These are phyloP conservation scores for Melanogrammus aeglefinus DNA, from an alignment of 2,797 vertebrate genomes.

Conservation along the genomic window DNA sequence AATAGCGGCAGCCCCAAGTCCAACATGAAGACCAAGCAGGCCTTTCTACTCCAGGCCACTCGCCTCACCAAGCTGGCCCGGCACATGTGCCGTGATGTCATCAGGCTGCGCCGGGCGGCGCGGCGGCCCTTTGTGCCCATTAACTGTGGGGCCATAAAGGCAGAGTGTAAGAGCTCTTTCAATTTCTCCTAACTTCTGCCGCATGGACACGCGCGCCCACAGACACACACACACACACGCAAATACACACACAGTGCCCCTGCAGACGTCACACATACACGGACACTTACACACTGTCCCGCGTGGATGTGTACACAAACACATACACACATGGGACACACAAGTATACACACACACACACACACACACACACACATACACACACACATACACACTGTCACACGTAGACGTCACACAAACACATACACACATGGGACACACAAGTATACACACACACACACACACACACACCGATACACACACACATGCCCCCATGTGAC, in stretches of 20 bases:
- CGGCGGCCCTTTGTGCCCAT: constrained; percentile 98
- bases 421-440: too few species aligned
- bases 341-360: constrained; percentile 18
- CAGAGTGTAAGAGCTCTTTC: constrained; percentile 99
- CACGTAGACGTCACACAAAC: too few species aligned
- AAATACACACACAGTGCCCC: constrained; percentile 22
- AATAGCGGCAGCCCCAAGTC: constrained; percentile 95
- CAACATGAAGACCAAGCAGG: constrained; percentile 94
- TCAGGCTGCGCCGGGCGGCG: constrained; percentile 93
- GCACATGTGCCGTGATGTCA: constrained; percentile 96
- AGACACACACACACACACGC: constrained; percentile 17
- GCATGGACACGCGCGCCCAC: constrained; percentile 43
- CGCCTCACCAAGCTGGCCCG: constrained; percentile 96
- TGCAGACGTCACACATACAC: constrained; percentile 13
- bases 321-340: too few species aligned
- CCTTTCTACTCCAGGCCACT: constrained; percentile 93
- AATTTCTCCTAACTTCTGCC: constrained; percentile 93
- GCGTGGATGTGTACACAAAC: too few species aligned
- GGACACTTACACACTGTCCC: constrained; percentile 15
- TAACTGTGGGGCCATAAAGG: constrained; percentile 99
- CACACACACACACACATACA: constrained; percentile 9
- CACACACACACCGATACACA: constrained; percentile 8
- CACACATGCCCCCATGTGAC: too few species aligned
- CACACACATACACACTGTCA: constrained; percentile 14
- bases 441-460: constrained; percentile 20